Percentiles rank a stretch among this genome's conserved stretches.
These are phyloP conservation scores for Drosophila eugracilis DNA, from an alignment of 1,140 invertebrate genomes.

Conservation along the genomic window DNA sequence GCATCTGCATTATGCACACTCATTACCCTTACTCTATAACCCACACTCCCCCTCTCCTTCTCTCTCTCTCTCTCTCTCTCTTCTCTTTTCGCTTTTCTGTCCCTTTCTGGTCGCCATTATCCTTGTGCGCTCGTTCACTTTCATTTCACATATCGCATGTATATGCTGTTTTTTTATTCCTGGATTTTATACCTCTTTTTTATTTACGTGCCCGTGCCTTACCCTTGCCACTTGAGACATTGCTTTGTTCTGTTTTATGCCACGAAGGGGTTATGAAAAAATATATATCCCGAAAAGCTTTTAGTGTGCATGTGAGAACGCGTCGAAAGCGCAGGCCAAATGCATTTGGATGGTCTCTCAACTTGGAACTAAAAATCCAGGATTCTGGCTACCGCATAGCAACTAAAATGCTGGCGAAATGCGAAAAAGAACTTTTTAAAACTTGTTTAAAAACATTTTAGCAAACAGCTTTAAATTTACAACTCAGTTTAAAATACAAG, in stretches of 20 bases:
- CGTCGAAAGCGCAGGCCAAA: conserved; percentile 39
- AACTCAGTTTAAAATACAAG: too few relatives aligned
- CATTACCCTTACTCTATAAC: conserved; percentile 63
- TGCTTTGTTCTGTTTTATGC: conserved; percentile 73
- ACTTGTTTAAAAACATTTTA: conserved; percentile 79
- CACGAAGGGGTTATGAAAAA: conserved; percentile 71
- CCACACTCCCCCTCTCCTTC: conserved; percentile 8
- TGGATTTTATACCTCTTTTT: conserved; percentile 32
- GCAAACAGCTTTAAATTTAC: too few relatives aligned
- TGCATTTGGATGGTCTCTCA: conserved; percentile 54
- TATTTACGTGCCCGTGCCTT: conserved; percentile 65
- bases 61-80: conserved; percentile 10
- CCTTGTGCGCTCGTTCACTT: conserved; percentile 81
- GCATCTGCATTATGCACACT: conserved; percentile 78
- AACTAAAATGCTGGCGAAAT: conserved; percentile 7
- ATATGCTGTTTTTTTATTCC: conserved; percentile 33
- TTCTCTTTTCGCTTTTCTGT: not conserved
- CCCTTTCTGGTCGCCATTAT: conserved; percentile 59
- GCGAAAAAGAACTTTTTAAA: not conserved
- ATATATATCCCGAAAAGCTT: conserved; percentile 65
- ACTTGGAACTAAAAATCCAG: conserved; percentile 19
- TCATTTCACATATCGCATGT: conserved; percentile 73
- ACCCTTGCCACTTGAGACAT: conserved; percentile 83
- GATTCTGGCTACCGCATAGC: conserved; percentile 8
- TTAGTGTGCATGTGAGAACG: conserved; percentile 58